phyloP scores from a whole-genome alignment of 2,113 vertebrate species.

The Choloepus hoffmanni region DNA sequence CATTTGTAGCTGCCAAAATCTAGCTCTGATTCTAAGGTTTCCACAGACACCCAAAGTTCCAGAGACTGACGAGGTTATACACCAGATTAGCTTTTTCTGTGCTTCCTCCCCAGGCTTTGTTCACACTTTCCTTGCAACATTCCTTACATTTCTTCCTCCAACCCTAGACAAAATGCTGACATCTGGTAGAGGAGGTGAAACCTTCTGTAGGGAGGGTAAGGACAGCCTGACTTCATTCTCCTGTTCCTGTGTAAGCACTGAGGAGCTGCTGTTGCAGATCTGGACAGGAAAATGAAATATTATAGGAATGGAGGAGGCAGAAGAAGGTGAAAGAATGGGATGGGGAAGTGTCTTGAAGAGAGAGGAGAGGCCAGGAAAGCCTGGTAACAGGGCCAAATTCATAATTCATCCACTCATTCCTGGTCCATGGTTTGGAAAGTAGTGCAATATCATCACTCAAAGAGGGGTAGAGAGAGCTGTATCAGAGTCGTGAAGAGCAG shows the following conservation, averaged over 20 bases:
- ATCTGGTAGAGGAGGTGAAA: background rate
- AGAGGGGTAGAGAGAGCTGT: background rate
- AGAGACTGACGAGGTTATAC: too few species aligned
- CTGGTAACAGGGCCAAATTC: background rate
- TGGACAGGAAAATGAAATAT: background rate
- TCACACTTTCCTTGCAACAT: background rate
- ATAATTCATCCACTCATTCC: too few species aligned
- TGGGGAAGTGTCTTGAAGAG: background rate
- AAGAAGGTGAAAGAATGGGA: background rate
- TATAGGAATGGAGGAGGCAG: fast-evolving
- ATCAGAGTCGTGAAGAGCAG: background rate
- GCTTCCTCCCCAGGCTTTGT: background rate
- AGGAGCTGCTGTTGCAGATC: background rate
- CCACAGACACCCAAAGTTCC: too few species aligned
- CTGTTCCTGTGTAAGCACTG: too few species aligned
- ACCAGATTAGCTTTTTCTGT: too few species aligned
- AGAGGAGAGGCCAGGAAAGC: background rate
- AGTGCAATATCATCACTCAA: background rate
- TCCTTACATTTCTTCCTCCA: background rate
- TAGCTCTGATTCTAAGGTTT: too few species aligned
- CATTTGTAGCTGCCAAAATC: too few species aligned
- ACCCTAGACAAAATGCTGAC: background rate
- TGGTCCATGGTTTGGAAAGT: background rate
- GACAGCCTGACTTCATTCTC: background rate
- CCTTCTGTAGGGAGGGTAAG: background rate